These are phyloP conservation scores for Thelaira solivaga DNA, from an alignment of 2,888 invertebrate genomes.

Conservation along the genomic window DNA sequence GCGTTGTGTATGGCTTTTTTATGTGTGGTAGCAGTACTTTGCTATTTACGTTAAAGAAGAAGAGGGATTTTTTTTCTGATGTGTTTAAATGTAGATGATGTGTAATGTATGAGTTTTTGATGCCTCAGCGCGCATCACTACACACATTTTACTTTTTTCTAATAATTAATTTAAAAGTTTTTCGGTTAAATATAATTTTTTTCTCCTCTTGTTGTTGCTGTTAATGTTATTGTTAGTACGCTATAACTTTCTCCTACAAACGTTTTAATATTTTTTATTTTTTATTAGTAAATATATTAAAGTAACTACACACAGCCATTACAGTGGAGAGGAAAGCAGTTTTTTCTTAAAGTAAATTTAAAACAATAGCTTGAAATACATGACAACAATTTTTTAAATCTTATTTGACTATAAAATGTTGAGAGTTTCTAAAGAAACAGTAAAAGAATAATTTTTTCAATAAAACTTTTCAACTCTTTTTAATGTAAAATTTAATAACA, in stretches of 20 bases:
- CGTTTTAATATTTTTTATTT: background rate
- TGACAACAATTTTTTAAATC: too few relatives aligned
- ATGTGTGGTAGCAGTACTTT: constrained; percentile 20
- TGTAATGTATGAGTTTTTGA: constrained; percentile 61
- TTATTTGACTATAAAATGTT: too few relatives aligned
- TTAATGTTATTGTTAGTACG: constrained; percentile 27
- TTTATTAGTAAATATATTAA: background rate
- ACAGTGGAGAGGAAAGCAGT: constrained; percentile 19
- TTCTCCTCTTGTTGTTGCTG: constrained; percentile 34
- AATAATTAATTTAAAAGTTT: constrained; percentile 77
- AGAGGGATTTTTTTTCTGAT: constrained; percentile 5
- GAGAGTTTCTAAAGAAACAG: too few relatives aligned
- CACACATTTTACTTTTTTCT: constrained; percentile 69
- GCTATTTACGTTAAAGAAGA: background rate
- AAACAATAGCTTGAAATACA: background rate
- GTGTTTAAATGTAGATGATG: constrained; percentile 52
- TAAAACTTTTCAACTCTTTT: too few relatives aligned
- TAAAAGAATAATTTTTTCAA: too few relatives aligned
- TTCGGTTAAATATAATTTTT: constrained; percentile 66
- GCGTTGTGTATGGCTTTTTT: constrained; percentile 31
- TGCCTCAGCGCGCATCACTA: constrained; percentile 60
- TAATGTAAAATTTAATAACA: too few relatives aligned
- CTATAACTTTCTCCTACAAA: constrained; percentile 36
- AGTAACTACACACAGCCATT: background rate
- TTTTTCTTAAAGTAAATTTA: background rate